Conservation (phyloP, 64 coral and sea anemone species). For the Platygyra sinensis region DNA sequence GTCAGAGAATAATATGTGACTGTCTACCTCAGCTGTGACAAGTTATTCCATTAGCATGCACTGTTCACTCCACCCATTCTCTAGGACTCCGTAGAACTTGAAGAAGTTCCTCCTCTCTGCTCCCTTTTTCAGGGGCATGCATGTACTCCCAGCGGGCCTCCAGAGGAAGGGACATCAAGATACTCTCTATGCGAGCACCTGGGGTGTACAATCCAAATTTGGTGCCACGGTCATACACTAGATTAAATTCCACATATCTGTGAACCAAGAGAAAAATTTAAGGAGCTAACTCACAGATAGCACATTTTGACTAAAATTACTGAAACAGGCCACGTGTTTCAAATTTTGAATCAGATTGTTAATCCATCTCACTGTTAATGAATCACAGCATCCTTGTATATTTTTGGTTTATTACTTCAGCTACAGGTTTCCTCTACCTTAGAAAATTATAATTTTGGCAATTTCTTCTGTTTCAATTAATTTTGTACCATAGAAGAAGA, state of each 20-base stretch:
- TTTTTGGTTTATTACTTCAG: too few relatives aligned
- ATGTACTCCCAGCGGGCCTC: constrained; percentile 84
- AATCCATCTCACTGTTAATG: too few relatives aligned
- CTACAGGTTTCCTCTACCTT: too few relatives aligned
- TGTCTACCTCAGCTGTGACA: neutral
- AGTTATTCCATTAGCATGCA: neutral
- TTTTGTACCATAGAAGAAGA: too few relatives aligned
- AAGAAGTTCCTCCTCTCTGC: constrained; percentile 63
- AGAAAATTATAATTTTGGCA: too few relatives aligned
- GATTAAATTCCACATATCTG: constrained; percentile 85
- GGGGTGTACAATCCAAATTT: constrained; percentile 88
- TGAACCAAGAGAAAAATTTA: neutral
- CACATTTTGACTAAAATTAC: too few relatives aligned
- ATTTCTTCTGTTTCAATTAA: too few relatives aligned
- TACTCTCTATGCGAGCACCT: constrained; percentile 80
- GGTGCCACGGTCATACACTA: constrained; percentile 83
- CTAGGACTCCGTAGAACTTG: constrained; percentile 70
- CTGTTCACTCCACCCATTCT: constrained; percentile 49
- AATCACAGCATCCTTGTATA: too few relatives aligned
- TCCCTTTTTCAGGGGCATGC: constrained; percentile 59
- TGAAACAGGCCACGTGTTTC: too few relatives aligned
- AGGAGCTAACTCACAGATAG: too few relatives aligned
- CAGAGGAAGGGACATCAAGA: constrained; percentile 81
- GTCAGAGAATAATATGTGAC: too few relatives aligned
- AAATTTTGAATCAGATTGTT: too few relatives aligned